phyloP scores from a whole-genome alignment of 1,140 invertebrate species.

The Heliothis subflexa region DNA sequence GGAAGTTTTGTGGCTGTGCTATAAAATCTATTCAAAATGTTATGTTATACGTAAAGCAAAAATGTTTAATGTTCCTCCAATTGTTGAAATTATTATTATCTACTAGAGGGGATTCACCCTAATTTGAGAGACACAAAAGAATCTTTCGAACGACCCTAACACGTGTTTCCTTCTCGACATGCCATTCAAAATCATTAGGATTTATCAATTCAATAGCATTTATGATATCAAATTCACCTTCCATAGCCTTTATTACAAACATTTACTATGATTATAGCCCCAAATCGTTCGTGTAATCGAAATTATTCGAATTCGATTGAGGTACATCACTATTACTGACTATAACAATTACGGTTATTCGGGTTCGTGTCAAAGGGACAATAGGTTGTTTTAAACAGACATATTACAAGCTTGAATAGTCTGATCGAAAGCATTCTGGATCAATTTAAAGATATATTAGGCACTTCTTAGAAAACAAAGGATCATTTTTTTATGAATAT shows the following conservation, averaged over 20 bases:
- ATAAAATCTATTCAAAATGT: slow-evolving; percentile 5
- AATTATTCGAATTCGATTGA: slow-evolving; percentile 38
- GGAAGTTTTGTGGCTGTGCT: background rate
- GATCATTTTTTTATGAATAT: too few relatives aligned
- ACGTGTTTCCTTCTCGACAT: slow-evolving; percentile 32
- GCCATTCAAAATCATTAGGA: slow-evolving; percentile 26
- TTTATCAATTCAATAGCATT: slow-evolving; percentile 32
- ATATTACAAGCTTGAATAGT: background rate
- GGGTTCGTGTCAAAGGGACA: slow-evolving; percentile 36
- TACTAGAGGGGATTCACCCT: slow-evolving; percentile 2
- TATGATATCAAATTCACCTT: slow-evolving; percentile 36
- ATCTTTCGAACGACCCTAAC: slow-evolving; percentile 28
- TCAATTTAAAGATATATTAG: background rate
- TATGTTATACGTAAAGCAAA: background rate
- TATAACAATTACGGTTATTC: slow-evolving; percentile 41
- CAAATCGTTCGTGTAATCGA: slow-evolving; percentile 39
- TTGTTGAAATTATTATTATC: slow-evolving; percentile 1
- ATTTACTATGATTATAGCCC: slow-evolving; percentile 21
- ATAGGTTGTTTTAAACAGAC: slow-evolving; percentile 18
- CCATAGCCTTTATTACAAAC: slow-evolving; percentile 11
- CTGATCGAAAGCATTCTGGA: background rate
- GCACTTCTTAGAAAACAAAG: background rate
- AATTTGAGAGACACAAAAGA: slow-evolving; percentile 25
- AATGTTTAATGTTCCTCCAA: background rate
- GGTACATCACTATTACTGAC: slow-evolving; percentile 40